phyloP scores from a whole-genome alignment of 1,140 invertebrate species.

The Trichonephila clavata region DNA sequence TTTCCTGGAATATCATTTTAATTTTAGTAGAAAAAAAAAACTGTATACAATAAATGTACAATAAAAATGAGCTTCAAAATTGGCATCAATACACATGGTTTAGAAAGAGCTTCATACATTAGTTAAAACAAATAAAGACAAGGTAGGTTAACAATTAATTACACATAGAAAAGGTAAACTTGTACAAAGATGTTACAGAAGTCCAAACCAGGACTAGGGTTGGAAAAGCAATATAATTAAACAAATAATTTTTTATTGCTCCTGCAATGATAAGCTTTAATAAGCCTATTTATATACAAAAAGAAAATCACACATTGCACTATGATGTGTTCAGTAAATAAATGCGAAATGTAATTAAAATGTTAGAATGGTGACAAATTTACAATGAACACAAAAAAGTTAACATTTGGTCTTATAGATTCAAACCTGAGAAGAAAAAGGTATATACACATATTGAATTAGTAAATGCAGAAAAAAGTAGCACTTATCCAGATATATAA shows the following conservation, averaged over 20 bases:
- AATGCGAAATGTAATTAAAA: conserved; percentile 65
- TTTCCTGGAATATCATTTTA: conserved; percentile 59
- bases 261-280: conserved; percentile 8
- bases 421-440: conserved; percentile 61
- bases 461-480: conserved; percentile 61
- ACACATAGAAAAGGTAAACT: conserved; percentile 58
- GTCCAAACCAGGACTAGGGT: conserved; percentile 1
- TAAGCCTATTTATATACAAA: conserved; percentile 31
- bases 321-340: conserved; percentile 70
- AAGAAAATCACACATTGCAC: conserved; percentile 66
- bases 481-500: conserved; percentile 3
- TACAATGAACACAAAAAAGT: conserved; percentile 71
- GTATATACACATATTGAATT: conserved; percentile 50
- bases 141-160: conserved; percentile 52
- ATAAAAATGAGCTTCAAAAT: conserved; percentile 76
- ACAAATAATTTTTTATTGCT: conserved; percentile 6
- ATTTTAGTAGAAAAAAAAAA: conserved; percentile 74
- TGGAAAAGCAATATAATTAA: background rate
- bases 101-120: conserved; percentile 30
- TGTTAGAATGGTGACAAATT: conserved; percentile 62
- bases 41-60: conserved; percentile 76
- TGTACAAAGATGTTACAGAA: conserved; percentile 27
- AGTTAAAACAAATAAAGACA: conserved; percentile 58
- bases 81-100: conserved; percentile 58
- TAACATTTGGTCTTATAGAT: conserved; percentile 62